Percentiles rank a stretch among this genome's conserved stretches.
phyloP scores from a whole-genome alignment of 1,140 invertebrate genomes.

The Leguminivora glycinivorella region DNA sequence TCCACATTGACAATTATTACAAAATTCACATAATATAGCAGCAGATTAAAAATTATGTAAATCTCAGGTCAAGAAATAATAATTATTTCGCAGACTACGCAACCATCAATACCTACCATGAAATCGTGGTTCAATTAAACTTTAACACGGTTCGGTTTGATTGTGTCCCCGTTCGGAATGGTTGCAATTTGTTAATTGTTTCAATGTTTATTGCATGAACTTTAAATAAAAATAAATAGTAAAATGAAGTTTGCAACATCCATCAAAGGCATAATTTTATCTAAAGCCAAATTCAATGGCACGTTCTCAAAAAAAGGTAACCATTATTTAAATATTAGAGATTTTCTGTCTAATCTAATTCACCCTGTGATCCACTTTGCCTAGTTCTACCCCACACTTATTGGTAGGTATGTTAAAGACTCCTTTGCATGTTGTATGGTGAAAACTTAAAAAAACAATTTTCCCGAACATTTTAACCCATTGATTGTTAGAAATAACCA shows the following conservation, averaged over 20 bases:
- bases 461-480: too few relatives aligned
- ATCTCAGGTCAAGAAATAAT: background rate
- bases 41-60: conserved; percentile 8
- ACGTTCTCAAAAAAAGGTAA: too few relatives aligned
- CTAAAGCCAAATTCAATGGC: background rate
- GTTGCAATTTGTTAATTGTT: conserved; percentile 11
- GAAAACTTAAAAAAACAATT: too few relatives aligned
- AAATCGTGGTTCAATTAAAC: background rate
- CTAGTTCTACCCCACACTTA: too few relatives aligned
- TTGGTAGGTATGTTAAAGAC: too few relatives aligned
- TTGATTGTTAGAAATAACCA: too few relatives aligned
- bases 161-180: conserved; percentile 11
- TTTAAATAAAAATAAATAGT: background rate
- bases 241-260: background rate
- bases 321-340: too few relatives aligned
- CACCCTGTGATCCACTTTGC: too few relatives aligned
- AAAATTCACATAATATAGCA: background rate
- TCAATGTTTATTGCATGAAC: background rate
- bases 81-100: conserved; percentile 21
- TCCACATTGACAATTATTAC: background rate
- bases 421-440: too few relatives aligned
- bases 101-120: conserved; percentile 21
- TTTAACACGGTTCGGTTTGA: background rate
- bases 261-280: background rate
- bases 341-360: too few relatives aligned